Evolutionary conservation across 2,888 invertebrate genomes (phyloP).

Genomic region (Sinhomidia bicolor): DNA sequence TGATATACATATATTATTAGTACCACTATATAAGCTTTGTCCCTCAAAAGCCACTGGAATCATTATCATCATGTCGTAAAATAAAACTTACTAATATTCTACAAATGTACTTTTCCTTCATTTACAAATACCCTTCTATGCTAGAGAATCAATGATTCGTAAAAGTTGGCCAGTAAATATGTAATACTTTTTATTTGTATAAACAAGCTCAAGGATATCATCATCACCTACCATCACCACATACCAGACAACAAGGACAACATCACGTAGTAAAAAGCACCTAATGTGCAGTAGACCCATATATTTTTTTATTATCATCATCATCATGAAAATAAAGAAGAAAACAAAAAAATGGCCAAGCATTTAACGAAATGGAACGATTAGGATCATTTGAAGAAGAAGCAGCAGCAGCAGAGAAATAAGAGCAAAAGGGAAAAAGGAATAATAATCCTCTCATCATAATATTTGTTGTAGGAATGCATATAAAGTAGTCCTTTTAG

Average conservation of each 20-base stretch:
- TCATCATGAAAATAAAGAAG: background rate
- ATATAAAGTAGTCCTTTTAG: background rate
- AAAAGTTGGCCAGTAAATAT: constrained; percentile 22
- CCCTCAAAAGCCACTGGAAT: too few relatives aligned
- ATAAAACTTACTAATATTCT: too few relatives aligned
- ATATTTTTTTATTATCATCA: too few relatives aligned
- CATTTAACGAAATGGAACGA: background rate
- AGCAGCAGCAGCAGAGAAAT: background rate
- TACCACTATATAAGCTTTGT: too few relatives aligned
- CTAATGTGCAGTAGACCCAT: too few relatives aligned
- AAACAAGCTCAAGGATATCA: background rate
- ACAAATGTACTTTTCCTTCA: too few relatives aligned
- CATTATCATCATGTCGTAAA: too few relatives aligned
- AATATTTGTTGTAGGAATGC: background rate
- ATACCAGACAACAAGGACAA: background rate
- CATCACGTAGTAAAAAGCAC: background rate
- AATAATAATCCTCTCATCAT: background rate
- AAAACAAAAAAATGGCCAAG: background rate
- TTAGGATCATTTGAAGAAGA: background rate
- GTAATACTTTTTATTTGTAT: too few relatives aligned
- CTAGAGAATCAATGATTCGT: constrained; percentile 61
- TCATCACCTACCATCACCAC: background rate
- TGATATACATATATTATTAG: too few relatives aligned
- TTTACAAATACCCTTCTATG: background rate
- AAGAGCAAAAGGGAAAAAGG: background rate